Evolutionary conservation across 2,113 vertebrate species (phyloP), one percentile per base, ranked within the genome.

Genomic region (Ramphastos sulfuratus): DNA sequence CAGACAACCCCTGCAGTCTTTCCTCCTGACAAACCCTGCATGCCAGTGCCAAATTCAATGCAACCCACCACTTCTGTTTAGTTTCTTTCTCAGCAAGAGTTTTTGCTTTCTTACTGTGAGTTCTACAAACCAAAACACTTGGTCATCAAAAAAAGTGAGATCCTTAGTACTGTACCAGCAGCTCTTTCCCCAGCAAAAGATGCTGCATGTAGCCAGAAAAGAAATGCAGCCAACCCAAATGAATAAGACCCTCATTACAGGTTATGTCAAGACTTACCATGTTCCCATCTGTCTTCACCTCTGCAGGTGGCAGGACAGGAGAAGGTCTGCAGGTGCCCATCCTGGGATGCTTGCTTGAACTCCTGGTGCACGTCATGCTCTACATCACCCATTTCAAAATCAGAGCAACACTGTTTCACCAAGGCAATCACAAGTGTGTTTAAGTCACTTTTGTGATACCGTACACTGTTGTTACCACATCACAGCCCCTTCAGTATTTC

Each of bases 381-480:
- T 35, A 21, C 19, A 17, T 20, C 48, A 56, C 10, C 6, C 18
- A 7, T 52, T 76, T 75, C 71, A 87, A 90, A 79, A 24, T 27
- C 75, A 75, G 7, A 10, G 5, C 0, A 2, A 59, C 19, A 14
- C 8, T 54, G 14, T 37, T 15, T 23, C 23, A 73, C 37, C 48
- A 12, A 2, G 1, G 3, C 3, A 1, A 17, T 74, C 18, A 10
- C 3, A 37, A 37, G 12, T 2, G 0, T 10, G 4, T 54, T 72
- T n/a, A 60, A 0, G 4, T 12, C 25, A 54, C 1, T 1, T 19
- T 76, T 82, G 76, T 73, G 55, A 70, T 28, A 61, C 6, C 0
- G 0, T 33, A 19, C 0, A 0, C 27, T n/a, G 3, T 4, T 87
- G 21, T 39, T 48, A 56, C 9, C 5, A 33, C 48, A 21, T 48